Conservation (phyloP, 2,797 vertebrate species). For the Darevskia mixta region DNA sequence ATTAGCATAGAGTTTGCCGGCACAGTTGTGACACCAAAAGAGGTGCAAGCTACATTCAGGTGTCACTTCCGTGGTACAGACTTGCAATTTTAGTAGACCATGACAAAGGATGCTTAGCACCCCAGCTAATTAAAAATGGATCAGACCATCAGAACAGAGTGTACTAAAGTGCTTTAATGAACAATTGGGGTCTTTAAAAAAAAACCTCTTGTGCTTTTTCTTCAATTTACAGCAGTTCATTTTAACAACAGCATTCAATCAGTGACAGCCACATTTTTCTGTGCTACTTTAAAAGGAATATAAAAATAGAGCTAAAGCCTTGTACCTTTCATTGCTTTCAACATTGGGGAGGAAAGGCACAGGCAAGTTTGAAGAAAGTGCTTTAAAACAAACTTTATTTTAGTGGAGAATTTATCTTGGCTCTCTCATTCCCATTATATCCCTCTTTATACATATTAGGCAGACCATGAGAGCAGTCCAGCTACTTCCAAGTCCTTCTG, state of each 20-base stretch:
- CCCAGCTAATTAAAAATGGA: constrained; percentile 63
- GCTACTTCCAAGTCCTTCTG: not conserved
- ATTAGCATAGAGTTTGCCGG: constrained; percentile 30
- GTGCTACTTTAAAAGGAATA: constrained; percentile 16
- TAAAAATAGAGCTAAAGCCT: constrained; percentile 19
- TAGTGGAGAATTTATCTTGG: not conserved
- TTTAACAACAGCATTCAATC: constrained; percentile 18
- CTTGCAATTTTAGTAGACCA: constrained; percentile 47
- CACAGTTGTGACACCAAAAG: constrained; percentile 17
- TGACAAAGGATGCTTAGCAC: constrained; percentile 56
- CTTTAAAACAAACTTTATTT: constrained; percentile 10
- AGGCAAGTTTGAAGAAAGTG: not conserved
- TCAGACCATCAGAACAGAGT: constrained; percentile 54
- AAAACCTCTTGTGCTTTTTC: constrained; percentile 7
- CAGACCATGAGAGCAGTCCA: not conserved
- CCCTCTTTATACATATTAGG: not conserved
- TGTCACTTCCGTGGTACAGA: constrained; percentile 38
- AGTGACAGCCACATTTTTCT: constrained; percentile 17
- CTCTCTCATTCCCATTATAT: constrained; percentile 8
- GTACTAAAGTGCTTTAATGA: constrained; percentile 56
- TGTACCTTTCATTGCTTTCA: not conserved
- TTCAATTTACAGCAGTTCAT: constrained; percentile 26
- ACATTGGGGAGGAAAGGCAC: not conserved
- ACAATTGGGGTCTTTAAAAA: constrained; percentile 37
- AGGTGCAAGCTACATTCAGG: constrained; percentile 44